Conservation (phyloP, 2,888 invertebrate genomes). For the Erynnis tages region DNA sequence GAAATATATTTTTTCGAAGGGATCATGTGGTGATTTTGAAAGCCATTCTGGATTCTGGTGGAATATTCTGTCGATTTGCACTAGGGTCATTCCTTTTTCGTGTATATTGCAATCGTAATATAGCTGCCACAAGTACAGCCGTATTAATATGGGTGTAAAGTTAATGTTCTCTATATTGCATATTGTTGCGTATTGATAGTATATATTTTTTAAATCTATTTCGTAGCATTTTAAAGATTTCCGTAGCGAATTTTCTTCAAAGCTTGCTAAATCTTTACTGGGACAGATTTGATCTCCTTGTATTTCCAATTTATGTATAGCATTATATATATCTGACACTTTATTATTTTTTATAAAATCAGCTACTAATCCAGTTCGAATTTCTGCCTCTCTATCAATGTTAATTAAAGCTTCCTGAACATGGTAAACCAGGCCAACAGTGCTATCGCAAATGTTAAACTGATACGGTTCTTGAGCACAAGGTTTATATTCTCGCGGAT, state of each 20-base stretch:
- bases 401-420: constrained; percentile 61
- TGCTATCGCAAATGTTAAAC: constrained; percentile 59
- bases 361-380: constrained; percentile 48
- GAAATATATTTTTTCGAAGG: constrained; percentile 82
- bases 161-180: constrained; percentile 57
- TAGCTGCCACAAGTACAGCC: constrained; percentile 83
- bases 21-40: constrained; percentile 68
- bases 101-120: constrained; percentile 80
- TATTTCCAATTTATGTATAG: constrained; percentile 25
- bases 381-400: constrained; percentile 55
- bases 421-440: constrained; percentile 69
- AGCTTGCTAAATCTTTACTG: constrained; percentile 49
- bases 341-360: constrained; percentile 59
- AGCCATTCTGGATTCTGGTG: constrained; percentile 71
- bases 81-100: constrained; percentile 69
- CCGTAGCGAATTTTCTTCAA: constrained; percentile 69
- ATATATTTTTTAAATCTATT: constrained; percentile 71
- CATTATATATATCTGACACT: constrained; percentile 23
- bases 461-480: constrained; percentile 43
- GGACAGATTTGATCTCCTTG: constrained; percentile 22
- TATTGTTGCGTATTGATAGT: constrained; percentile 75
- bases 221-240: constrained; percentile 73
- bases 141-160: constrained; percentile 69
- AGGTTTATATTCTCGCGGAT: constrained; percentile 36
- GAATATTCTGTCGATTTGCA: constrained; percentile 75